Conservation (phyloP, 30 jellyfish, hydroid and myxozoan genomes). For the Nemopilema nomurai region DNA sequence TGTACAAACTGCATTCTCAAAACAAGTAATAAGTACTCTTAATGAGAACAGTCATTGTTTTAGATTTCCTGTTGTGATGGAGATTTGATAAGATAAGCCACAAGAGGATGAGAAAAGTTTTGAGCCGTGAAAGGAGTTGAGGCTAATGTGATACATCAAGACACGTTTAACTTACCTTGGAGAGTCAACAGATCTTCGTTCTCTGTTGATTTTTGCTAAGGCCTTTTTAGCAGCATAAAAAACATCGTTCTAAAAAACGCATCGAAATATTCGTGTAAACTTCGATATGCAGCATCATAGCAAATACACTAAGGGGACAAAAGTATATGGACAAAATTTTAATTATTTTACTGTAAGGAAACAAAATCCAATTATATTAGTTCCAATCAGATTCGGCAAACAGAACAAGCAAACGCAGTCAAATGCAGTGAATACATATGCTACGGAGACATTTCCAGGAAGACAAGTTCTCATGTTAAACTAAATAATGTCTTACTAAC, state of each 20-base stretch:
- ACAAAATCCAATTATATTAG: too few relatives aligned
- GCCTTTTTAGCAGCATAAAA: slow-evolving; percentile 22
- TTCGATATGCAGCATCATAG: too few relatives aligned
- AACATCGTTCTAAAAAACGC: slow-evolving; percentile 9
- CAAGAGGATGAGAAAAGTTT: neutral
- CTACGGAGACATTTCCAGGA: too few relatives aligned
- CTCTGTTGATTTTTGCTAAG: slow-evolving; percentile 8
- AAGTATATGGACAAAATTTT: too few relatives aligned
- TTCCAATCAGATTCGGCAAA: too few relatives aligned
- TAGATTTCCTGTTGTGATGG: neutral
- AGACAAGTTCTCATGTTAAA: too few relatives aligned
- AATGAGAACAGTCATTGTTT: neutral
- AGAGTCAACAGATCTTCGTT: slow-evolving; percentile 7
- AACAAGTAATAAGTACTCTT: neutral
- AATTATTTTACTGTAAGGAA: too few relatives aligned
- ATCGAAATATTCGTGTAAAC: too few relatives aligned
- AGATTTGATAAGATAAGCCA: neutral
- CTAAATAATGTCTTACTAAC: too few relatives aligned
- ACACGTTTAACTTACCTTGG: neutral
- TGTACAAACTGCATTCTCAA: neutral
- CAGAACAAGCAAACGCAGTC: neutral
- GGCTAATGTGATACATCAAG: neutral
- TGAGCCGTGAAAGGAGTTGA: neutral
- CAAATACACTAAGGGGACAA: too few relatives aligned
- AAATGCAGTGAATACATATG: neutral